Percentiles rank a stretch among this genome's conserved stretches.
Conservation (phyloP, 2,113 vertebrate genomes). For the Lepus americanus region DNA sequence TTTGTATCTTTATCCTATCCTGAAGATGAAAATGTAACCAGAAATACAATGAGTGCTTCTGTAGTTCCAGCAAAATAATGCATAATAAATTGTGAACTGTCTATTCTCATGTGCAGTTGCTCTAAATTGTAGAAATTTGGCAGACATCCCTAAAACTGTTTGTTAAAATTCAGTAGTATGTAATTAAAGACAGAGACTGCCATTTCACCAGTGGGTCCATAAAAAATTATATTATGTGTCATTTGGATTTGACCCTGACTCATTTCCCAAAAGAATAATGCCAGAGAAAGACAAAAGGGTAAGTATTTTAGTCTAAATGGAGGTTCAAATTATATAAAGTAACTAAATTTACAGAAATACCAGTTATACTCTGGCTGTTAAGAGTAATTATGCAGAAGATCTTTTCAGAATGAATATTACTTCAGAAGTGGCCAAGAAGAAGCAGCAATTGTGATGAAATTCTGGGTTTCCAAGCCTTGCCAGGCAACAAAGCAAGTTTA, state of each 20-base stretch:
- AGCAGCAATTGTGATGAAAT: conserved; percentile 48
- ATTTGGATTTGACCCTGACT: conserved; percentile 72
- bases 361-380: conserved; percentile 56
- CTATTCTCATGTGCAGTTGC: conserved; percentile 58
- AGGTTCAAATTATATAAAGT: conserved; percentile 53
- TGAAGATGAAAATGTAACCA: conserved; percentile 34
- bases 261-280: conserved; percentile 68
- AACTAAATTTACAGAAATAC: conserved; percentile 59
- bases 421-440: conserved; percentile 66
- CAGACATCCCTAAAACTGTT: conserved; percentile 67
- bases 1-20: neutral
- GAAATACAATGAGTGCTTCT: conserved; percentile 51
- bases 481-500: conserved; percentile 51
- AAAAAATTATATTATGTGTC: conserved; percentile 71
- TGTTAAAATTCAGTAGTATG: conserved; percentile 79
- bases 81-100: conserved; percentile 50
- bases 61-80: conserved; percentile 55
- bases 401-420: conserved; percentile 66
- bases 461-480: conserved; percentile 34
- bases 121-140: conserved; percentile 76
- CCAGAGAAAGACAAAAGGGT: conserved; percentile 67
- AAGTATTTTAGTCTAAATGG: conserved; percentile 68
- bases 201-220: conserved; percentile 67
- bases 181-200: conserved; percentile 75
- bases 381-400: conserved; percentile 62